These are phyloP conservation scores for Meandrina meandrites DNA, from an alignment of 92 coral and sea anemone genomes.

Conservation along the genomic window DNA sequence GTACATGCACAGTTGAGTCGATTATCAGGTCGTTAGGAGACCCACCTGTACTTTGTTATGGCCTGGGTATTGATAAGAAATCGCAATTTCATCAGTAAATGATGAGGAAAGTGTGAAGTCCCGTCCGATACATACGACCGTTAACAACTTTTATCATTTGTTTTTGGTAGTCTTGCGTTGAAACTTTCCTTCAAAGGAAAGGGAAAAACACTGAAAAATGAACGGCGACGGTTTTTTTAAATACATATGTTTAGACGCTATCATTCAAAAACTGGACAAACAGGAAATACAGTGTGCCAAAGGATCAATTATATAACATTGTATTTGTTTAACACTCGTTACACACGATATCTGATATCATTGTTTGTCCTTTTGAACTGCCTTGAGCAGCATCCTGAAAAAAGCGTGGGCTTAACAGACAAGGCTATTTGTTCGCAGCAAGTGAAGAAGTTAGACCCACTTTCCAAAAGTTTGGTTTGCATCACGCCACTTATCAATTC, in stretches of 20 bases:
- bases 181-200: not conserved
- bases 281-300: not conserved
- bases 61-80: not conserved
- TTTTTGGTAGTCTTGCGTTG: not conserved
- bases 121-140: not conserved
- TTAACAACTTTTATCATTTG: not conserved
- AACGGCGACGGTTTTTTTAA: not conserved
- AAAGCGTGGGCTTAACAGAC: not conserved
- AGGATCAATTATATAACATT: not conserved
- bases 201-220: not conserved
- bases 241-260: not conserved
- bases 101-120: not conserved
- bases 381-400: not conserved
- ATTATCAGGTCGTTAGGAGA: not conserved
- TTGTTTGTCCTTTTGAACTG: not conserved
- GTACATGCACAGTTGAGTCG: too few relatives aligned
- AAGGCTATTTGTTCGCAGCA: not conserved
- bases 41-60: not conserved
- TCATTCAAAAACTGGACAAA: not conserved
- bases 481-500: not conserved
- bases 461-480: not conserved
- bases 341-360: not conserved
- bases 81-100: not conserved
- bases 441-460: not conserved
- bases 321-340: not conserved